These are phyloP conservation scores for Heliconius himera DNA, from an alignment of 1,140 invertebrate species.

Conservation along the genomic window DNA sequence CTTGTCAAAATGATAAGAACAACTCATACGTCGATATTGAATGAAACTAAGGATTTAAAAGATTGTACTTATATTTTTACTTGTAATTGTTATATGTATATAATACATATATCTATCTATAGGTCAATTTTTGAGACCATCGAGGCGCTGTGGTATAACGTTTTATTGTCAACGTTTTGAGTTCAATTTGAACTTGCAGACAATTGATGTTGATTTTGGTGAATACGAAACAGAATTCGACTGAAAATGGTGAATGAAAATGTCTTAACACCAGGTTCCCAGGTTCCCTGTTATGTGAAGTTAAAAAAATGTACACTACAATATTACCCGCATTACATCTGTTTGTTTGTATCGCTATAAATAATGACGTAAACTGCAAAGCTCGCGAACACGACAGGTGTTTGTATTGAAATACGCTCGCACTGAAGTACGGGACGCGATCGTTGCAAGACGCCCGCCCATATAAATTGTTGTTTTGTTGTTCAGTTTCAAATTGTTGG, in stretches of 20 bases:
- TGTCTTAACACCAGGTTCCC: too few species aligned
- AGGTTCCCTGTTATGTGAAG: too few species aligned
- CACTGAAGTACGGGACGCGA: background rate
- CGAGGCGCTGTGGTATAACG: too few species aligned
- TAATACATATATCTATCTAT: too few species aligned
- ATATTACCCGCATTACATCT: background rate
- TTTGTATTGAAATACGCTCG: background rate
- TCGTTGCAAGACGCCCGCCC: background rate
- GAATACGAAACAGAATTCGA: too few species aligned
- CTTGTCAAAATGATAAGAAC: background rate
- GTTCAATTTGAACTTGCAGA: too few species aligned
- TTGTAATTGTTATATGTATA: too few species aligned
- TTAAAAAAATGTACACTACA: background rate
- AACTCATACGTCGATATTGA: background rate
- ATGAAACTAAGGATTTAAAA: background rate
- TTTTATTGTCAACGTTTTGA: too few species aligned
- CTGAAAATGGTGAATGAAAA: too few species aligned
- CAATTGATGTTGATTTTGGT: too few species aligned
- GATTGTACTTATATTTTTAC: too few species aligned
- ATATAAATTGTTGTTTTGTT: background rate
- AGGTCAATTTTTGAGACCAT: too few species aligned
- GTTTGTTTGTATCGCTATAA: background rate
- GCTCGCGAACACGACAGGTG: constrained; percentile 9
- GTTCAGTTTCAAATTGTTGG: background rate
- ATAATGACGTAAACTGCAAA: background rate